Percentiles rank a stretch among this genome's conserved stretches.
Conservation (phyloP, 2,797 vertebrate genomes). For the Danio choprae region DNA sequence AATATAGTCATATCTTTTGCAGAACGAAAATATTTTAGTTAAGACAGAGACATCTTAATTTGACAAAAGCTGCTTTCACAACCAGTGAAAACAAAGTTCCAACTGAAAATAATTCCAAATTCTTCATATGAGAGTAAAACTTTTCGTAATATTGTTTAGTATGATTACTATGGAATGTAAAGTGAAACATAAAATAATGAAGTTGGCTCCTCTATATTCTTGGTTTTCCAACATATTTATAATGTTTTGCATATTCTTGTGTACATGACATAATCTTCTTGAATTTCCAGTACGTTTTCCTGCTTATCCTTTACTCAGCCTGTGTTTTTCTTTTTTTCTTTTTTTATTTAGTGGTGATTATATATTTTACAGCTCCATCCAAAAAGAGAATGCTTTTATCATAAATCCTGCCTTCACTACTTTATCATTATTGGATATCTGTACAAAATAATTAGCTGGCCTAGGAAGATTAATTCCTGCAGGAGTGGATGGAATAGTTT, state of each 20-base stretch:
- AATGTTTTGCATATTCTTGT: not conserved
- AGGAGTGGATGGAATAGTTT: conserved; percentile 83
- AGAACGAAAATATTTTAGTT: no score
- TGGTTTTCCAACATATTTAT: not conserved
- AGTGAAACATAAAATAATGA: no score
- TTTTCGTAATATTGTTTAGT: no score
- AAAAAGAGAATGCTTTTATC: conserved; percentile 75
- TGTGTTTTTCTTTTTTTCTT: conserved; percentile 29
- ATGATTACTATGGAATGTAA: no score
- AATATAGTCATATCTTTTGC: no score
- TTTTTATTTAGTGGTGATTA: conserved; percentile 48
- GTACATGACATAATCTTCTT: not conserved
- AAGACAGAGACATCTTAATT: no score
- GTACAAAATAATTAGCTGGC: conserved; percentile 87
- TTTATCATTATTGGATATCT: conserved; percentile 87
- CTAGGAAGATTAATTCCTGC: conserved; percentile 82
- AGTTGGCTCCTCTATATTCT: not conserved
- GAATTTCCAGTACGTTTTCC: not conserved
- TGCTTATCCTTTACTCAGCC: not conserved
- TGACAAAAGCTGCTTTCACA: no score
- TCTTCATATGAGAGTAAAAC: no score
- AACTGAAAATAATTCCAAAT: no score
- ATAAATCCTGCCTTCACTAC: conserved; percentile 80
- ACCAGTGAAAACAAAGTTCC: no score
- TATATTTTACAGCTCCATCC: conserved; percentile 69